phyloP scores from a whole-genome alignment of 2,113 vertebrate genomes.

The Delphinapterus leucas region DNA sequence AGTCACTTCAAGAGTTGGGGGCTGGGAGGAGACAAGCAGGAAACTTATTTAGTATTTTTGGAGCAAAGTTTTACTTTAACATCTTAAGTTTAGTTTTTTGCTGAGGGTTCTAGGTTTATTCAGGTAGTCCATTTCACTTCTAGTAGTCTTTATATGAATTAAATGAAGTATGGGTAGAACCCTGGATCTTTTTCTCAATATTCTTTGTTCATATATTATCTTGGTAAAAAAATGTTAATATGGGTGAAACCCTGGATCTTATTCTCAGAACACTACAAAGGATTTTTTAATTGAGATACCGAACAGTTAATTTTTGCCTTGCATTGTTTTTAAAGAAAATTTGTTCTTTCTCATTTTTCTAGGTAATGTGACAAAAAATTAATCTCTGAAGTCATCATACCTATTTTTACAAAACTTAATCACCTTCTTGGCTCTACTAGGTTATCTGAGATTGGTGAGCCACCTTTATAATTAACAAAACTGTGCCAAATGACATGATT shows the following conservation, averaged over 20 bases:
- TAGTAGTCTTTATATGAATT: background rate
- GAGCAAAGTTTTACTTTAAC: background rate
- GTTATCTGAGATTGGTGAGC: background rate
- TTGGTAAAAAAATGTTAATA: slow-evolving; percentile 5
- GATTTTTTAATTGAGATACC: background rate
- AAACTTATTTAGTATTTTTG: background rate
- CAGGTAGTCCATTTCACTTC: background rate
- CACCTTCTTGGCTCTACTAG: slow-evolving; percentile 40
- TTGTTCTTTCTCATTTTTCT: slow-evolving; percentile 67
- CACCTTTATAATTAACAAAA: background rate
- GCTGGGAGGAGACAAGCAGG: background rate
- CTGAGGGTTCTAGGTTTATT: background rate
- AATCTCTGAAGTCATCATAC: slow-evolving; percentile 18
- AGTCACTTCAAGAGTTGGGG: background rate
- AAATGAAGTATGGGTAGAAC: background rate
- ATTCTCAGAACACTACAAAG: background rate
- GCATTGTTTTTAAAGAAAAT: slow-evolving; percentile 45
- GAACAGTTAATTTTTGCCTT: background rate
- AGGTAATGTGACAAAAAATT: slow-evolving; percentile 16
- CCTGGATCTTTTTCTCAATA: background rate
- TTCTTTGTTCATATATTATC: background rate
- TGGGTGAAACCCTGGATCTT: background rate
- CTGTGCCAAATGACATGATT: background rate
- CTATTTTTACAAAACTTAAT: slow-evolving; percentile 59
- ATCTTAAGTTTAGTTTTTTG: background rate